phyloP scores from a whole-genome alignment of 2,888 invertebrate species.

The Nipponacmea schrenckii region DNA sequence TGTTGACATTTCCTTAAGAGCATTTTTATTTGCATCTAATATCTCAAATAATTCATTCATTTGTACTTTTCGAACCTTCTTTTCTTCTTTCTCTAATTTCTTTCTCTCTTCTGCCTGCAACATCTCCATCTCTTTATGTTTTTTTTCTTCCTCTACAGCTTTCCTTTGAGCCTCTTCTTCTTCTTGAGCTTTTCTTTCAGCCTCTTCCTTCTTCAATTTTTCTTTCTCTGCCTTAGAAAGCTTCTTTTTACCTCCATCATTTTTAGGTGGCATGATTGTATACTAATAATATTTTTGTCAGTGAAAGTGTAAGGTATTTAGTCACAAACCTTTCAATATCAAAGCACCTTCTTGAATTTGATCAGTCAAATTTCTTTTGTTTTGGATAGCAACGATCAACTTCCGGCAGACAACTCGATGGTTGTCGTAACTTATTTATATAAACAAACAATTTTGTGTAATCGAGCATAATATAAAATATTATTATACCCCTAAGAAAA shows the following conservation, averaged over 20 bases:
- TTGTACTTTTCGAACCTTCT: slow-evolving; percentile 55
- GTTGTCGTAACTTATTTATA: too few species aligned
- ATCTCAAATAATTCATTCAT: slow-evolving; percentile 57
- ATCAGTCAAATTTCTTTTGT: not conserved
- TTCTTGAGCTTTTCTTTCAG: slow-evolving; percentile 56
- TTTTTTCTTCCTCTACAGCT: slow-evolving; percentile 48
- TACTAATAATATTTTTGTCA: too few species aligned
- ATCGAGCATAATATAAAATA: too few species aligned
- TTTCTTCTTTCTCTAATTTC: slow-evolving; percentile 60
- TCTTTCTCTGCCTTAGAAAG: slow-evolving; percentile 63
- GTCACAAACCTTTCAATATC: too few species aligned
- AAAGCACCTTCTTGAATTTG: too few species aligned
- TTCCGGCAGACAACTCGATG: not conserved
- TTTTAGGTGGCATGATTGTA: slow-evolving; percentile 26
- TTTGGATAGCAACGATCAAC: not conserved
- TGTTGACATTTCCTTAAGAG: slow-evolving; percentile 41
- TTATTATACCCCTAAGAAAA: too few species aligned
- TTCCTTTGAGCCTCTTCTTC: slow-evolving; percentile 55
- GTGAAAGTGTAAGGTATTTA: too few species aligned
- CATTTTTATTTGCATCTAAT: slow-evolving; percentile 41
- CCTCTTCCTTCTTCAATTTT: slow-evolving; percentile 61
- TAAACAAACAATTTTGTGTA: too few species aligned
- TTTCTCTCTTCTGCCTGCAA: slow-evolving; percentile 48
- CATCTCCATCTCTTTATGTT: slow-evolving; percentile 44
- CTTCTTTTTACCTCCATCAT: slow-evolving; percentile 44